These are phyloP conservation scores for Zygothrica quintamaculata DNA, from an alignment of 2,888 invertebrate genomes.

Conservation along the genomic window DNA sequence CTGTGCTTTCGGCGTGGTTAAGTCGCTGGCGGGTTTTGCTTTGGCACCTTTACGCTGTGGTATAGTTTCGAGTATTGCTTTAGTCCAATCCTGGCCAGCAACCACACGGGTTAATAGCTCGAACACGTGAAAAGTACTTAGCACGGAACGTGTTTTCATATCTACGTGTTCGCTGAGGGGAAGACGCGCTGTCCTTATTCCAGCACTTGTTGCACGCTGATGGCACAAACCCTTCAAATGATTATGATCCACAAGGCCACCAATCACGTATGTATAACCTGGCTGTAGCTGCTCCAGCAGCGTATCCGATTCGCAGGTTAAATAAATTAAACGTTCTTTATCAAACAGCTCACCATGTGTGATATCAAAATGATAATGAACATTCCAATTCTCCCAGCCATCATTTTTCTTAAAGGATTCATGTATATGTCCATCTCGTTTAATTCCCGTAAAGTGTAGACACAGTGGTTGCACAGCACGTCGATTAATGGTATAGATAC, in stretches of 20 bases:
- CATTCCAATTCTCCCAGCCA: constrained; percentile 97
- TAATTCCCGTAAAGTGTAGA: constrained; percentile 92
- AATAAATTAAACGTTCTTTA: constrained; percentile 92
- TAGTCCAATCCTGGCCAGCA: constrained; percentile 92
- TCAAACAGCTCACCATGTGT: constrained; percentile 90
- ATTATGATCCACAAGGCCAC: constrained; percentile 99
- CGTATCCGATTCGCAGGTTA: constrained; percentile 97
- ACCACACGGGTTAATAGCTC: constrained; percentile 91
- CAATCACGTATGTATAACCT: constrained; percentile 95
- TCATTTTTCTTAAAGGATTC: constrained; percentile 91
- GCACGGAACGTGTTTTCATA: constrained; percentile 96
- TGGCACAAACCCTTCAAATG: constrained; percentile 96
- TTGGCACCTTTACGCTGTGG: constrained; percentile 91
- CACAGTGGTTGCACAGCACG: constrained; percentile 91
- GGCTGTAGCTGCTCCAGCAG: constrained; percentile 90
- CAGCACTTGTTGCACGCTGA: constrained; percentile 91
- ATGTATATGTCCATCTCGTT: constrained; percentile 88
- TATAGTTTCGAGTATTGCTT: constrained; percentile 90
- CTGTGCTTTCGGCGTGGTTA: no score
- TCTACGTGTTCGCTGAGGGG: constrained; percentile 95
- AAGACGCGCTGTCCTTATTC: constrained; percentile 92
- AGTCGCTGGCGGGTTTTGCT: no score
- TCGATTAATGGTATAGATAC: constrained; percentile 96
- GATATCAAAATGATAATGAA: constrained; percentile 89
- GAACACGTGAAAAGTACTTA: constrained; percentile 98